A percentile compares a stretch with the other conserved stretches of the same genome.
phyloP scores from a whole-genome alignment of 2,113 vertebrate species.

The Vombatus ursinus region DNA sequence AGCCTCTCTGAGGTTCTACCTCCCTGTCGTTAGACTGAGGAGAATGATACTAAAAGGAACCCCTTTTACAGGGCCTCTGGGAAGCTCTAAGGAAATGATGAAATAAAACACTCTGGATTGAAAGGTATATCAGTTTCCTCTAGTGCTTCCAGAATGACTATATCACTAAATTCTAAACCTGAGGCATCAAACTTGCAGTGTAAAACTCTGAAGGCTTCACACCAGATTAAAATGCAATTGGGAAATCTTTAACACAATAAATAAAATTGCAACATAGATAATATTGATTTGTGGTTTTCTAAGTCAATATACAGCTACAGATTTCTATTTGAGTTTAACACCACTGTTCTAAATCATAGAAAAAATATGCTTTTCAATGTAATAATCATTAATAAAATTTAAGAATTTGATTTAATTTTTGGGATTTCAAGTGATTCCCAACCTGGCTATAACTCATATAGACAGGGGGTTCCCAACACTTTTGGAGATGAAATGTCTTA shows the following conservation, averaged over 20 bases:
- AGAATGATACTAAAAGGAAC: not conserved
- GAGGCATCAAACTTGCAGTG: not conserved
- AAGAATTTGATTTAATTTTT: constrained; percentile 36
- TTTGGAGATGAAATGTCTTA: not conserved
- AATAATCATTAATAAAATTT: not conserved
- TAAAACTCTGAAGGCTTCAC: not conserved
- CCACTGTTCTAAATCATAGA: not conserved
- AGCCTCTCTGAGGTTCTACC: not conserved
- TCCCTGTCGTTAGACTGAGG: not conserved
- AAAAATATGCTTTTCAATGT: not conserved
- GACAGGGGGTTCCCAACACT: not conserved
- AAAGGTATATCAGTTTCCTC: not conserved
- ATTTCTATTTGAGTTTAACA: not conserved
- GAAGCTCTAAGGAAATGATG: not conserved
- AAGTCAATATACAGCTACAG: not conserved
- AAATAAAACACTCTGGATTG: not conserved
- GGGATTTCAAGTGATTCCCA: constrained; percentile 23
- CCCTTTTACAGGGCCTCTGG: not conserved
- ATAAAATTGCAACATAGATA: not conserved
- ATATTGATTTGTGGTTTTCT: not conserved
- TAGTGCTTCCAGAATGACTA: not conserved
- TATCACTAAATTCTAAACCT: not conserved
- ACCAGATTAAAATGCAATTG: not conserved
- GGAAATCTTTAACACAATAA: not conserved
- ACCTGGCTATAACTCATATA: not conserved